These are phyloP conservation scores for Gambusia yucatana DNA, from an alignment of 2,797 vertebrate species.

Conservation along the genomic window DNA sequence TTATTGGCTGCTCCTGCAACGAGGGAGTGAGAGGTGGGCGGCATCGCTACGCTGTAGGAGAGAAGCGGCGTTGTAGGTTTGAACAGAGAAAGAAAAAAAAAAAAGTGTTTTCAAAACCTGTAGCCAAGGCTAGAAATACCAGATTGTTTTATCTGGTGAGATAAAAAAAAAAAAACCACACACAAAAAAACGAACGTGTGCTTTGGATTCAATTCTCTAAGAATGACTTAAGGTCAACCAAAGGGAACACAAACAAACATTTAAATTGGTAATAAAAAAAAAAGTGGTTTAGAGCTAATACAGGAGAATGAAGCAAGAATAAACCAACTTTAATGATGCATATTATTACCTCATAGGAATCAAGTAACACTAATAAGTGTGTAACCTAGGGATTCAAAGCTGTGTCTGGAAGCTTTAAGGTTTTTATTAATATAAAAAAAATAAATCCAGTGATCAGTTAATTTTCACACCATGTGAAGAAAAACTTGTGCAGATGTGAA, in stretches of 20 bases:
- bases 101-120: background rate
- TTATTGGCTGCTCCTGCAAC: background rate
- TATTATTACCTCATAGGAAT: background rate
- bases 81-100: background rate
- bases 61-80: background rate
- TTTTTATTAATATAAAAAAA: background rate
- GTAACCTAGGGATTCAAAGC: background rate
- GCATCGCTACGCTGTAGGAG: background rate
- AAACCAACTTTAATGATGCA: background rate
- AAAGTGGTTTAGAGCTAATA: background rate
- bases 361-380: background rate
- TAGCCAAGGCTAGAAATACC: constrained; percentile 9
- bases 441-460: background rate
- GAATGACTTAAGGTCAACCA: background rate
- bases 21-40: background rate
- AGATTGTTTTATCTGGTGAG: background rate
- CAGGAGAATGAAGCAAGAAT: background rate
- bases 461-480: constrained; percentile 6
- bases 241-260: background rate
- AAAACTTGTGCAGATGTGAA: background rate
- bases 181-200: background rate
- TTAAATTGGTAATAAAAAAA: background rate
- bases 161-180: background rate
- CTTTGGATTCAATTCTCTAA: background rate
- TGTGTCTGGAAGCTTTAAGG: background rate